Base-by-base conservation (phyloP, 2,888 invertebrate genomes). In the Enchytraeus crypticus region DNA sequence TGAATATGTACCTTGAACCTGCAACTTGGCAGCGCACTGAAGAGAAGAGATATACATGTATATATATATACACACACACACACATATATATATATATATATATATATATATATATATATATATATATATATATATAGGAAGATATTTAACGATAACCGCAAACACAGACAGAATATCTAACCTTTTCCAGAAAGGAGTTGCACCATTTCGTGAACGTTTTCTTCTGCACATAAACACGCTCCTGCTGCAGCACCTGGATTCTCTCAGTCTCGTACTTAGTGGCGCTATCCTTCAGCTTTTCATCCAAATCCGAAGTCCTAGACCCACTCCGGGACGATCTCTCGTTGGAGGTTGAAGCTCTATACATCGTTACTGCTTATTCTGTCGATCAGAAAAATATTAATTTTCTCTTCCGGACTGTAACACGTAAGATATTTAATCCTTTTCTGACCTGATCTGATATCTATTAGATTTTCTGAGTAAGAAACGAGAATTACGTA, bases 171-270 rank as follows among this genome's bases (percentile, higher is more conserved):
- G 14, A 27, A 55, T 21, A 23, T 23, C 46, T 46, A 66, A 78
- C 78, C 74, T 78, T 78, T 67, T 77, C 77, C 51, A 79, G 66
- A 64, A 76, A 77, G 38, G 78, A 76, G 67, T 79, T 79, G 51
- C 76, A 77, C 78, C 78, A 78, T 91, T 98, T 98, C 72, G 97
- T 97, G 82, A 98, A 98, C 33, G 98, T 98, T 82, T 98, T 98
- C 85, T 97, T 97, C 83, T 98, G 98, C 71, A 98, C 97, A 81
- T 92, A 89, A 69, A 96, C 84, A 62, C 97, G 88, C 82, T 98
- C 97, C 81, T 96, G 93, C 80, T 96, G 95, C 78, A 97, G 86
- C 78, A 91, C 91, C 91, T 84, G 90, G 43, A 62, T 62, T 4
- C 62, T 34, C 54, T 62, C 62, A 3, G 34, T 59, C 43, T 62